These are phyloP conservation scores for Tiliacea aurago DNA, from an alignment of 2,888 invertebrate species.

Conservation along the genomic window DNA sequence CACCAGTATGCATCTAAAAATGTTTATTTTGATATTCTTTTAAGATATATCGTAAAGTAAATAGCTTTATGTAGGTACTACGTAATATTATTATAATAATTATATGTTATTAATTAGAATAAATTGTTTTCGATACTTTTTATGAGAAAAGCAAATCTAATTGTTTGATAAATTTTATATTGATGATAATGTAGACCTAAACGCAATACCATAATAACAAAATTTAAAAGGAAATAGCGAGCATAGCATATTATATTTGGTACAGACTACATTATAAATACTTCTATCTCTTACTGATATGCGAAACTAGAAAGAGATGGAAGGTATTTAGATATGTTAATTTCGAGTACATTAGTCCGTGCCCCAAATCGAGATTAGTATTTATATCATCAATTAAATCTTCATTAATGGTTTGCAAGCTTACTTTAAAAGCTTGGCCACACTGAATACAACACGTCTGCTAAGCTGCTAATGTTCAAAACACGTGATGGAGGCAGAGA, in stretches of 20 bases:
- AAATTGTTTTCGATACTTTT: slow-evolving; percentile 11
- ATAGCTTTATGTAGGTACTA: slow-evolving; percentile 18
- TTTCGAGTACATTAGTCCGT: background rate
- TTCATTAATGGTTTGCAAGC: slow-evolving; percentile 20
- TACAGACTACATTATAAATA: slow-evolving; percentile 1
- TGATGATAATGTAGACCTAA: background rate
- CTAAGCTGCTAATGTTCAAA: no score
- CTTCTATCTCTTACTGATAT: background rate
- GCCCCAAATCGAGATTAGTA: background rate
- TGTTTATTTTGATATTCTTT: slow-evolving; percentile 41
- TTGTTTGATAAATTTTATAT: slow-evolving; percentile 11
- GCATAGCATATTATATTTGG: background rate
- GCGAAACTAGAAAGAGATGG: slow-evolving; percentile 1
- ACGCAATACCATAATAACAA: background rate
- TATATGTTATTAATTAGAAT: slow-evolving; percentile 13
- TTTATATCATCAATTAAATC: slow-evolving; percentile 3
- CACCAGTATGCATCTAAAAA: slow-evolving; percentile 19
- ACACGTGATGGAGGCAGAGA: no score
- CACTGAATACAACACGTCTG: slow-evolving; percentile 6
- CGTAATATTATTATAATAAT: slow-evolving; percentile 22
- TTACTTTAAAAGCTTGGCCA: slow-evolving; percentile 1
- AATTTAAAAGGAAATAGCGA: background rate
- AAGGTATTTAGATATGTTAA: background rate
- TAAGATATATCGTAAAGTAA: slow-evolving; percentile 10
- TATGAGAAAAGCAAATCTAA: background rate